Evolutionary conservation across 1,140 invertebrate species (phyloP), one percentile per base, ranked within the genome.

Genomic region (Pseudomyrmex sp.): DNA sequence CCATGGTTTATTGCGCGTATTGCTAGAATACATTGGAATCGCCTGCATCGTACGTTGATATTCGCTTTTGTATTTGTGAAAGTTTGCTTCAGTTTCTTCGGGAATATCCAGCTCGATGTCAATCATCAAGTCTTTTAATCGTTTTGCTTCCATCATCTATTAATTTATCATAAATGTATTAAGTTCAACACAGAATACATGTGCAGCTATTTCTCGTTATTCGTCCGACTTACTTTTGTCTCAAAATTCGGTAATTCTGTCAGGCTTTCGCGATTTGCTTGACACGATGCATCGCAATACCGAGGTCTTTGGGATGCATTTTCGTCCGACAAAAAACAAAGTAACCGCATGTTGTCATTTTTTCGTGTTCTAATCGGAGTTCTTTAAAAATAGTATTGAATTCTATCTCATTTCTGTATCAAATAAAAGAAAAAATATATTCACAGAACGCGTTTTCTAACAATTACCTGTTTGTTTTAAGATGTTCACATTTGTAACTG

Each of bases 1-100:
- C 93, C 93, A 94, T 4, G 94, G 94, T 88, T 94, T 94, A 61
- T 94, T 94, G 62, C 90, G 90, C 9, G 92, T 91, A 48, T 89
- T 93, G 76, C 91, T 94, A 26, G 89, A 90, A 65, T 94, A 94
- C 93, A 94, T 93, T 76, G 93, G 91, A 82, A 85, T 92, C 1
- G 77, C 90, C 56, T 90, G 73, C 26, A 89, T 88, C 3, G 82
- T 85, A 13, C 46, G 52, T 69, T 91, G 74, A 88, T 92, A 93
- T 44, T 91, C 73, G n/a, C 83, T 65, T 76, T 83, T 90, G 65
- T 94, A 94, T 15, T 93, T 83, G n/a, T 90, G 48, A 44, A 93
- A 82, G 52, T 72, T 46, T 4, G 77, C 59, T 13, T 86, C 74
- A 8, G 85, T 75, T 20, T 80, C 59, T 54, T 93, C 86, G 23